Percentiles rank a stretch among this genome's conserved stretches.
Evolutionary conservation across 2,888 invertebrate species (phyloP).

Genomic region (Drosophila atripex): DNA sequence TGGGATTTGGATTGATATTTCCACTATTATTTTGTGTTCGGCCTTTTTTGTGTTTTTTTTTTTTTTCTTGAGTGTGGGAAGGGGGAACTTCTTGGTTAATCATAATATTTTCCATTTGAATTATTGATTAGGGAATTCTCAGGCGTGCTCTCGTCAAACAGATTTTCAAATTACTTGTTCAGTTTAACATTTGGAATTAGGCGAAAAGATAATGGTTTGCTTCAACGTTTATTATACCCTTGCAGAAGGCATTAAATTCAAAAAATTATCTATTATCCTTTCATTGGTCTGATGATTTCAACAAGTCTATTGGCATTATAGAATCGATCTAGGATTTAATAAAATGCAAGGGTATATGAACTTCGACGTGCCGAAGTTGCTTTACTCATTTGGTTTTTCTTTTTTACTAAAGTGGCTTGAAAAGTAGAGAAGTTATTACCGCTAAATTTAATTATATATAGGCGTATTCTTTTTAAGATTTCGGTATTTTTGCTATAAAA

Average conservation of each 20-base stretch:
- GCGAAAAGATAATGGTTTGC: constrained; percentile 26
- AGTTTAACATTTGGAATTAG: constrained; percentile 21
- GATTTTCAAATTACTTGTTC: constrained; percentile 16
- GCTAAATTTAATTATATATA: constrained; percentile 49
- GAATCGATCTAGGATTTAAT: constrained; percentile 27
- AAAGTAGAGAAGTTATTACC: constrained; percentile 55
- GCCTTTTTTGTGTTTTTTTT: constrained; percentile 1
- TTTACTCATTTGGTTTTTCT: constrained; percentile 49
- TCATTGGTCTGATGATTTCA: constrained; percentile 12
- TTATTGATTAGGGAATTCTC: constrained; percentile 57
- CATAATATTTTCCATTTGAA: constrained; percentile 50
- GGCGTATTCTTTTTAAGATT: constrained; percentile 31
- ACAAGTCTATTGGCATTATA: constrained; percentile 17
- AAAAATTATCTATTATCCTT: constrained; percentile 5
- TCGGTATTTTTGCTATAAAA: constrained; percentile 49
- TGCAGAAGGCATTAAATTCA: constrained; percentile 2
- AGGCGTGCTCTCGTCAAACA: constrained; percentile 60
- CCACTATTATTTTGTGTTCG: constrained; percentile 48
- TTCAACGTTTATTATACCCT: background rate
- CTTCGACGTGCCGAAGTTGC: constrained; percentile 5
- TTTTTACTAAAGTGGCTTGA: constrained; percentile 58
- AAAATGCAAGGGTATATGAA: background rate
- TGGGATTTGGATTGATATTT: constrained; percentile 66
- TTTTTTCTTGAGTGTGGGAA: constrained; percentile 6
- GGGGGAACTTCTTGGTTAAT: constrained; percentile 29